phyloP scores from a whole-genome alignment of 2,888 invertebrate genomes.

The Apotomis betuletana region DNA sequence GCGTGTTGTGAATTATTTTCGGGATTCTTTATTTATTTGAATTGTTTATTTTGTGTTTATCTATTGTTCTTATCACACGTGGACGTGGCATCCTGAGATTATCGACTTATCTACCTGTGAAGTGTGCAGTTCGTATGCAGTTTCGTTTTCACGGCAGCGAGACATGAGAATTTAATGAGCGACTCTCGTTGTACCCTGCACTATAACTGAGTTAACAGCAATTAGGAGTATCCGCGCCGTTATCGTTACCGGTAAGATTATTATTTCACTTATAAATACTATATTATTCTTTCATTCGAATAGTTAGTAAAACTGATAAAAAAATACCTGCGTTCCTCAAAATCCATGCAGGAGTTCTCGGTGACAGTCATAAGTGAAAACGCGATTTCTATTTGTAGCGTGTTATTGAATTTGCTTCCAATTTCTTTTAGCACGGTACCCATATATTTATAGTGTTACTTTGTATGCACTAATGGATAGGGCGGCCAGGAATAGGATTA shows the following conservation, averaged over 20 bases:
- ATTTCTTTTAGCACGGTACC: conserved; percentile 7
- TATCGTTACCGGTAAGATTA: conserved; percentile 31
- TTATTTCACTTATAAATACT: not conserved
- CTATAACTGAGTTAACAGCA: conserved; percentile 20
- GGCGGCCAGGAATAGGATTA: conserved; percentile 29
- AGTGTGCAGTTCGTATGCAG: not conserved
- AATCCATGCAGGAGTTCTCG: not conserved
- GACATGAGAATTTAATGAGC: conserved; percentile 24
- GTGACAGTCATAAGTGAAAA: conserved; percentile 9
- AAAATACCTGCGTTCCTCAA: not conserved
- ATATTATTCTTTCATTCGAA: not conserved
- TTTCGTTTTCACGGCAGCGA: conserved; percentile 9
- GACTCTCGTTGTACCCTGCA: conserved; percentile 4
- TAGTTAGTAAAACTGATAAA: not conserved
- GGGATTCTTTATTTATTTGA: conserved; percentile 20
- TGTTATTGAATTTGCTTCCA: conserved; percentile 42
- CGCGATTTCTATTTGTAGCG: conserved; percentile 38
- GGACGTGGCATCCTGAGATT: not conserved
- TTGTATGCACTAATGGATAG: not conserved
- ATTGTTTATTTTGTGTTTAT: conserved; percentile 28
- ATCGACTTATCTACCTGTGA: not conserved
- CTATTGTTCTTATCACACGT: conserved; percentile 12
- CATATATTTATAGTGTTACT: not conserved
- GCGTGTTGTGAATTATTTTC: conserved; percentile 28
- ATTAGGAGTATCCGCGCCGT: conserved; percentile 35